Evolutionary conservation across 1,140 invertebrate genomes (phyloP).

Genomic region (Eriocheir sinensis): DNA sequence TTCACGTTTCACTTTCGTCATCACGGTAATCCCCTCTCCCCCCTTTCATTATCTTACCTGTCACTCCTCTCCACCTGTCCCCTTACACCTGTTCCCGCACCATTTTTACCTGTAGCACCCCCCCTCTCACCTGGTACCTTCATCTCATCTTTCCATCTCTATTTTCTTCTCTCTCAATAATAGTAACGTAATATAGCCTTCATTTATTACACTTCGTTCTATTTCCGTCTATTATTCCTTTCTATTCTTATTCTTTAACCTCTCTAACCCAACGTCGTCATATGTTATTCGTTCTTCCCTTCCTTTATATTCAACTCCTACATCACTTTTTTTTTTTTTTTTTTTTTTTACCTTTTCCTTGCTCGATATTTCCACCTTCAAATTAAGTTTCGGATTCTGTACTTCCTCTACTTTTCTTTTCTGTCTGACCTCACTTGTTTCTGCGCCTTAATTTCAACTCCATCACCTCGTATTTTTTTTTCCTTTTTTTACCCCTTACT

Average conservation of each 20-base stretch:
- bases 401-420: no score
- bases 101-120: not conserved
- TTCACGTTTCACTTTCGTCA: not conserved
- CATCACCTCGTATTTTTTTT: no score
- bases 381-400: no score
- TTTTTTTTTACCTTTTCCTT: not conserved
- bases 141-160: not conserved
- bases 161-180: not conserved
- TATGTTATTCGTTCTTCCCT: not conserved
- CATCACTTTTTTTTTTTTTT: not conserved
- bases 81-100: not conserved
- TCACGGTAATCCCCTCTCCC: not conserved
- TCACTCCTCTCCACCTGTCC: not conserved
- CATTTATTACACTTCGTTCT: not conserved
- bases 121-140: not conserved
- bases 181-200: not conserved
- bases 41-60: not conserved
- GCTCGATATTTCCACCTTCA: no score
- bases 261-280: no score
- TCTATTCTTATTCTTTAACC: not conserved
- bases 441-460: no score
- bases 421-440: no score
- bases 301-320: not conserved
- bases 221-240: not conserved
- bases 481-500: no score